These are phyloP conservation scores for Heliconius erato DNA, from an alignment of 2,888 invertebrate species.

Conservation along the genomic window DNA sequence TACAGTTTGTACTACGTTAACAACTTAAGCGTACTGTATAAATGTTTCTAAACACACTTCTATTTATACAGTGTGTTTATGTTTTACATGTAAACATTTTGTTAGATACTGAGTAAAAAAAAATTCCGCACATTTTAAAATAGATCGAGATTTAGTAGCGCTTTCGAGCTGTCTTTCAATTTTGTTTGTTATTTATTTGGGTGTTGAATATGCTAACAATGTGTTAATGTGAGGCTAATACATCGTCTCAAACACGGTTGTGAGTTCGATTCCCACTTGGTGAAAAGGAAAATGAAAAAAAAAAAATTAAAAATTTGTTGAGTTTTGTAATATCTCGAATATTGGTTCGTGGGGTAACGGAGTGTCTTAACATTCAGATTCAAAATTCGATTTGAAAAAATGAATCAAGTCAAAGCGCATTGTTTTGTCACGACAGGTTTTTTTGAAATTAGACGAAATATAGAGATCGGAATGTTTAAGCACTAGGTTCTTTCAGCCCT, in stretches of 20 bases:
- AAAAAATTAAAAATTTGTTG: too few species aligned
- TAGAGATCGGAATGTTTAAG: too few species aligned
- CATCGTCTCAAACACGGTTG: not conserved
- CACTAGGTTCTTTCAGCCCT: too few species aligned
- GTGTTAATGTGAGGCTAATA: not conserved
- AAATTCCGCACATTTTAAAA: constrained; percentile 43
- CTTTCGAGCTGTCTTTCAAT: not conserved
- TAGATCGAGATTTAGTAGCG: constrained; percentile 21
- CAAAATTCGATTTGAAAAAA: too few species aligned
- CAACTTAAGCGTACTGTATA: constrained; percentile 45
- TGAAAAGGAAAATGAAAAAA: too few species aligned
- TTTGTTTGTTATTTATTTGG: constrained; percentile 1
- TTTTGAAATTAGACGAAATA: too few species aligned
- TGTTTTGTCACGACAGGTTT: too few species aligned
- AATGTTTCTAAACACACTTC: constrained; percentile 49
- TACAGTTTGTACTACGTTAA: constrained; percentile 37
- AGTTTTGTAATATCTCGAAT: too few species aligned
- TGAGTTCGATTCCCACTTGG: too few species aligned
- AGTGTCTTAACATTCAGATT: too few species aligned
- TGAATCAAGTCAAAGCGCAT: too few species aligned
- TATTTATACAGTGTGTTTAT: constrained; percentile 52
- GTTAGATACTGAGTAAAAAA: constrained; percentile 41
- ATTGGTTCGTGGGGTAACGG: too few species aligned
- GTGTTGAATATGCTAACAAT: constrained; percentile 3
- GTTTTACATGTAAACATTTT: constrained; percentile 47